Evolutionary conservation across 2,113 vertebrate genomes (phyloP).

Genomic region (Panurus biarmicus): DNA sequence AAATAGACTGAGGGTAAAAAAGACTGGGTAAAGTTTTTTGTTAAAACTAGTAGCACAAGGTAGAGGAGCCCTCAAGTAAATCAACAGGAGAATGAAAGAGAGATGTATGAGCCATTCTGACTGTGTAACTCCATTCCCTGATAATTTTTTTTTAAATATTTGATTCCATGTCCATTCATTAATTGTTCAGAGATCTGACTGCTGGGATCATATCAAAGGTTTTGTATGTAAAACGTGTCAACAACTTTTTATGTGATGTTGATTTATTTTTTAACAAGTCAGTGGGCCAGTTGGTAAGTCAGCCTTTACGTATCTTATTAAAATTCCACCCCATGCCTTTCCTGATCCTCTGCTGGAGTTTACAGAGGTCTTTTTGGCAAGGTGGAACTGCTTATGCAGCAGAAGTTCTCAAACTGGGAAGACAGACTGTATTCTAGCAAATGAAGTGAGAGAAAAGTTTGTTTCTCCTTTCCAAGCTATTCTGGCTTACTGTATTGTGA

Average conservation of each 20-base stretch:
- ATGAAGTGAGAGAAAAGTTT: constrained; percentile 1
- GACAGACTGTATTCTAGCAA: background rate
- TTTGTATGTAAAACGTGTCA: background rate
- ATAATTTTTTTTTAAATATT: background rate
- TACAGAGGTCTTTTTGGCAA: constrained; percentile 21
- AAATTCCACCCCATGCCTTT: constrained; percentile 22
- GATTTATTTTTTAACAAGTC: background rate
- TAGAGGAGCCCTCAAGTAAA: background rate
- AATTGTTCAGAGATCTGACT: background rate
- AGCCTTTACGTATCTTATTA: background rate
- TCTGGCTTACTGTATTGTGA: background rate
- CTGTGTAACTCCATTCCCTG: background rate
- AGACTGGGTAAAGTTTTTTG: background rate
- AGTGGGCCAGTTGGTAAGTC: background rate
- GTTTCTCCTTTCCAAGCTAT: background rate
- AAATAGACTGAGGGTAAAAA: background rate
- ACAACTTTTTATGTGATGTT: background rate
- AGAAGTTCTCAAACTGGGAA: background rate
- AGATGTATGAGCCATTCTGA: background rate
- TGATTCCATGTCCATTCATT: background rate
- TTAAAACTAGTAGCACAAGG: background rate
- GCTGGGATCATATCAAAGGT: background rate
- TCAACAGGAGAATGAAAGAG: background rate
- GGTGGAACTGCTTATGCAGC: constrained; percentile 17
- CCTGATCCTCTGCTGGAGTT: constrained; percentile 1